phyloP scores from a whole-genome alignment of 53 echinoderm and acorn worm species.

The Patiria pectinifera region DNA sequence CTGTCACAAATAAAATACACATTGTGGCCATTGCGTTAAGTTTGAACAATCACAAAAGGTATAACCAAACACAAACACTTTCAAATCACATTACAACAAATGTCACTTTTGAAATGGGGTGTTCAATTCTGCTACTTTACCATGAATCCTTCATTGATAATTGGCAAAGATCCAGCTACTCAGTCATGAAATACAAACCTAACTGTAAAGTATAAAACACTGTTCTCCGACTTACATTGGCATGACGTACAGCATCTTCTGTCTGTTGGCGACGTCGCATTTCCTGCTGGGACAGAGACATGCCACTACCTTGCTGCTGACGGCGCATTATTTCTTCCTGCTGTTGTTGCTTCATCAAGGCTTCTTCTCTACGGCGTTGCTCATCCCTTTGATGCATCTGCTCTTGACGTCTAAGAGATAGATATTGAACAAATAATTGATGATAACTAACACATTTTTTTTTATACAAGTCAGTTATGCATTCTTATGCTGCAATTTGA shows the following conservation, averaged over 20 bases:
- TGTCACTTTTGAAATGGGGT: no score
- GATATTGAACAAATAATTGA: neutral
- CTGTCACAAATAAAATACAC: no score
- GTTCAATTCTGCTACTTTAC: no score
- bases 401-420: slow-evolving; percentile 68
- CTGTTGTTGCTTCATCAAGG: slow-evolving; percentile 61
- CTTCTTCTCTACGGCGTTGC: slow-evolving; percentile 64
- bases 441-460: neutral
- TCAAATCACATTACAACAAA: no score
- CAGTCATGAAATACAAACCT: no score
- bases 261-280: slow-evolving; percentile 55
- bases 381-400: slow-evolving; percentile 70
- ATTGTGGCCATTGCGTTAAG: neutral
- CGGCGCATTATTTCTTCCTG: slow-evolving; percentile 65
- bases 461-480: neutral
- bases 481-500: neutral
- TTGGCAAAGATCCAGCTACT: no score
- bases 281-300: slow-evolving; percentile 61
- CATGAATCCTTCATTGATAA: no score
- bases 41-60: neutral
- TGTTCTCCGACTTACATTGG: slow-evolving; percentile 37
- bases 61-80: no score
- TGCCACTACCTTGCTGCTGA: slow-evolving; percentile 59
- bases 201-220: neutral
- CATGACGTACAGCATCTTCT: slow-evolving; percentile 49